Evolutionary conservation across 2,797 vertebrate genomes (phyloP).

Genomic region (Acanthurus lineatus): DNA sequence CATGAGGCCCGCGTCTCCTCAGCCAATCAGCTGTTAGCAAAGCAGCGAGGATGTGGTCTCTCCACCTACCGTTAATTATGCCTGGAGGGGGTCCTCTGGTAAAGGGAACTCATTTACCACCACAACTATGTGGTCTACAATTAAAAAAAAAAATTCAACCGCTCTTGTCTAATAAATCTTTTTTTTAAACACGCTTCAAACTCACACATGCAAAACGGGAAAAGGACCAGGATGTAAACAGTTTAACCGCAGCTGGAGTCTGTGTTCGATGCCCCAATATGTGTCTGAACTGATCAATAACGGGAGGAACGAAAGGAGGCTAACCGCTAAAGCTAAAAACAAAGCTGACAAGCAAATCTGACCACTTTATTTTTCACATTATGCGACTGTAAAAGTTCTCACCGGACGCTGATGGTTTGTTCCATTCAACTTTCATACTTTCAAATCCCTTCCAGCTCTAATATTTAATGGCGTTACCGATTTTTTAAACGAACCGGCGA

Average conservation of each 20-base stretch:
- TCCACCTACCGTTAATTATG: conserved; percentile 16
- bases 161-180: conserved; percentile 9
- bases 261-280: not conserved
- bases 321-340: not conserved
- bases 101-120: conserved; percentile 1
- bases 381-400: not conserved
- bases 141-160: not conserved
- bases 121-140: not conserved
- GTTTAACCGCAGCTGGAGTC: not conserved
- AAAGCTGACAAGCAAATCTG: not conserved
- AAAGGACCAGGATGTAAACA: not conserved
- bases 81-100: not conserved
- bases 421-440: not conserved
- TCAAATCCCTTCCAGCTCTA: conserved; percentile 3
- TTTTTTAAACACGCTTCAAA: conserved; percentile 15
- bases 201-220: not conserved
- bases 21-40: not conserved
- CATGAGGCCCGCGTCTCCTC: not conserved
- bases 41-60: not conserved
- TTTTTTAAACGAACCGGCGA: conserved; percentile 59
- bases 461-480: conserved; percentile 25
- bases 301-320: not conserved
- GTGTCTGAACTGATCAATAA: not conserved
- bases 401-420: not conserved
- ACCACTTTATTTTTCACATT: not conserved